phyloP scores from a whole-genome alignment of 2,888 invertebrate genomes.

The Drosophila flavopinicola region DNA sequence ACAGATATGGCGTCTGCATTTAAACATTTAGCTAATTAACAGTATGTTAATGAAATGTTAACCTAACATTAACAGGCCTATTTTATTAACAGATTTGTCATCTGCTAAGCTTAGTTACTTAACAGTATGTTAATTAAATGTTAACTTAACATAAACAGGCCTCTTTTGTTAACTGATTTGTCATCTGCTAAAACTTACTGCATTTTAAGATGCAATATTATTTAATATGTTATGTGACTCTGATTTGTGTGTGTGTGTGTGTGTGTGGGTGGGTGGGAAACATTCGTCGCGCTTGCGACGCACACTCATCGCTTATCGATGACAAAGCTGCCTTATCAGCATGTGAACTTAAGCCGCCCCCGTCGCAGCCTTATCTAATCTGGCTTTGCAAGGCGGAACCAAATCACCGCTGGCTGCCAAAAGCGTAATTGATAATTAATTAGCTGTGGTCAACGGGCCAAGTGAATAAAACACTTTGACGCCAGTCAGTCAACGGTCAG shows the following conservation, averaged over 20 bases:
- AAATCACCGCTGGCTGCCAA: conserved; percentile 56
- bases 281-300: conserved; percentile 1
- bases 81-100: not conserved
- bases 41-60: no score
- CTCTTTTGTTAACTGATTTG: not conserved
- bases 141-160: not conserved
- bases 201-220: not conserved
- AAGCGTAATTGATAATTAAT: conserved; percentile 70
- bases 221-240: not conserved
- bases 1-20: no score
- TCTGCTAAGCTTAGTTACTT: no score
- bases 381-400: conserved; percentile 11
- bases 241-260: not conserved
- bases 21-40: no score
- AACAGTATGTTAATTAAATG: not conserved
- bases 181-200: not conserved
- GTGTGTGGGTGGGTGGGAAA: not conserved
- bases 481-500: conserved; percentile 46
- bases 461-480: conserved; percentile 41
- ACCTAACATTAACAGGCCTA: no score
- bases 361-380: conserved; percentile 52
- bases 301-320: conserved; percentile 38
- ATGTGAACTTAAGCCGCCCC: conserved; percentile 23
- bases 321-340: conserved; percentile 36
- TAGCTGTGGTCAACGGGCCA: conserved; percentile 37